Evolutionary conservation across 2,113 vertebrate species (phyloP).

Genomic region (Podiceps cristatus): DNA sequence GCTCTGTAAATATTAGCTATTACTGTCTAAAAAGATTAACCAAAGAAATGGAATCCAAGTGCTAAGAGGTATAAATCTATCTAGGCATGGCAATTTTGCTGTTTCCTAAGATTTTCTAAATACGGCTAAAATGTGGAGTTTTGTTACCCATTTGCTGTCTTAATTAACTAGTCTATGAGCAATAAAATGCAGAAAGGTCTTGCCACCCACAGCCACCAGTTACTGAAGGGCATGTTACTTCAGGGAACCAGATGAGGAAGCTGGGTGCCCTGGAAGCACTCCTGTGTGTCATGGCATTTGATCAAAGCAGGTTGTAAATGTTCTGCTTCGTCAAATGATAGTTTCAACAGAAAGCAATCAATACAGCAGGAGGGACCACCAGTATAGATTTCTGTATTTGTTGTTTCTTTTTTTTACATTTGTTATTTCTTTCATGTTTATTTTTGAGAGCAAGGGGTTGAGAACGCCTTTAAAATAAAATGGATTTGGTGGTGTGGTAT

Average conservation of each 20-base stretch:
- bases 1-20: conserved; percentile 11
- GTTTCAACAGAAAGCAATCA: not conserved
- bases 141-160: not conserved
- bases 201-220: not conserved
- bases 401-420: not conserved
- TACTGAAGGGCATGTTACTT: not conserved
- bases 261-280: not conserved
- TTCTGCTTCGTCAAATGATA: not conserved
- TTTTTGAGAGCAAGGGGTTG: not conserved
- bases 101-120: conserved; percentile 13
- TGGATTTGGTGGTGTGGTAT: not conserved
- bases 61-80: not conserved
- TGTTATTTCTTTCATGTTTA: not conserved
- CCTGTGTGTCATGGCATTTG: not conserved
- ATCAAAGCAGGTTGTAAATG: not conserved
- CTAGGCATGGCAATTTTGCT: not conserved
- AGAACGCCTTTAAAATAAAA: conserved; percentile 7
- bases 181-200: not conserved
- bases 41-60: not conserved
- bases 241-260: not conserved
- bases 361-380: not conserved
- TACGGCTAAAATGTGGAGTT: not conserved
- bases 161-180: not conserved
- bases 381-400: not conserved
- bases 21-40: conserved; percentile 14